Conservation (phyloP, 2,797 vertebrate species). For the Vireo griseus region DNA sequence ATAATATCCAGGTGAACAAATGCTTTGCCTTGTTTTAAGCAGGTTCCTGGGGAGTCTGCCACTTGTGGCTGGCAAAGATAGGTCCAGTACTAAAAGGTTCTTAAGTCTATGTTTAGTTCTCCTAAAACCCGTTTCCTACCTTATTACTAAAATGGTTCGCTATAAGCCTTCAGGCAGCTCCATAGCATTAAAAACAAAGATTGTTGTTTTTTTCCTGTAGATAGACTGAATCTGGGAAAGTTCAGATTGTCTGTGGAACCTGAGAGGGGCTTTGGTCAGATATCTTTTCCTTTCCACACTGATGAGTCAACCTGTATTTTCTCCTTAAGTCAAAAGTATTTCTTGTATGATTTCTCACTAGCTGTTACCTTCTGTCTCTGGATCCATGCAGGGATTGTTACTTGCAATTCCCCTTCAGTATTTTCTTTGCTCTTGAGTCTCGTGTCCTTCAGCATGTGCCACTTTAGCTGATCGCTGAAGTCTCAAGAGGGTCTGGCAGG, state of each 20-base stretch:
- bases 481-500: slow-evolving; percentile 46
- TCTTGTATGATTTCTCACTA: background rate
- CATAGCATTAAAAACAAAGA: background rate
- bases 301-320: background rate
- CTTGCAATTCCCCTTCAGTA: slow-evolving; percentile 49
- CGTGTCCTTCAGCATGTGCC: background rate
- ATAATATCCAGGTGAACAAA: background rate
- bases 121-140: background rate
- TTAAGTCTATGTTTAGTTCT: background rate
- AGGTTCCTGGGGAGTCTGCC: background rate
- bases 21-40: background rate
- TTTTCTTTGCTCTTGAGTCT: slow-evolving; percentile 43
- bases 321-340: background rate
- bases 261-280: background rate
- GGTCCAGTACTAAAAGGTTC: background rate
- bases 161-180: background rate
- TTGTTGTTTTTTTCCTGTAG: background rate
- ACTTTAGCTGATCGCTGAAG: slow-evolving; percentile 33
- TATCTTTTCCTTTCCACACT: background rate
- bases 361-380: background rate
- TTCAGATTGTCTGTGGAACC: background rate
- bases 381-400: background rate
- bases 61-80: background rate
- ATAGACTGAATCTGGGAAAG: background rate
- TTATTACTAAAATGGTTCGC: background rate